Base-by-base conservation (phyloP, 2,888 invertebrate species). In the Yponomeuta cagnagella region DNA sequence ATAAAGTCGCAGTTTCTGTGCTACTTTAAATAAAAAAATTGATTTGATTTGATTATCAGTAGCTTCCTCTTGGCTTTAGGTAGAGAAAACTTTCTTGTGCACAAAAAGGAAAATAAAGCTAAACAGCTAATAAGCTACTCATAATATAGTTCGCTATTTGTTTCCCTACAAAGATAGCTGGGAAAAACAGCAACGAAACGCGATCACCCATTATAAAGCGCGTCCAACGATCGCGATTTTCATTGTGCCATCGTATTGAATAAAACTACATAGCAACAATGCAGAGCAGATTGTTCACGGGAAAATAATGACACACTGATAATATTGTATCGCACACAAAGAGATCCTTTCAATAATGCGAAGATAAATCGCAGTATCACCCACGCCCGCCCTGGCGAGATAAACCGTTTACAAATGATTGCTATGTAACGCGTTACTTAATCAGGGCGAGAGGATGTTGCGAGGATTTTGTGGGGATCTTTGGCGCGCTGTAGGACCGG, bases 331-430 rank as follows among this genome's bases (percentile, higher is more conserved):
- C 75, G 74, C 9, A 65, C 72, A 77, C 77, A 78, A 79, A 78
- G 77, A 78, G 78, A 78, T 79, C 74, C 74, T 74, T 76, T 77
- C 75, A 79, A 78, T 78, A 75, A 74, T 74, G 48, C 73, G 73
- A 74, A 77, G 78, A 78, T 78, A 78, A 76, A 77, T 76, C 76
- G 76, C 43, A 8, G 43, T 43, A 64, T n/a, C 52, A 8, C 52
- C 52, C 52, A 58, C 52, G 52, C 52, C 52, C 52, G 52, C 52
- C 52, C 52, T 58, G 4, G 52, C 52, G 52, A 58, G 52, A 58
- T 58, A 58, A 58, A 58, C 52, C 52, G 12, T 58, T 58, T 58
- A 58, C 52, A 58, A 58, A 58, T 15, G 15, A 58, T 58, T 58
- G 15, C 52, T 15, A 58, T 58, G 52, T 58, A 58, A 58, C 52